A percentile compares a stretch with the other conserved stretches of the same genome.
phyloP scores from a whole-genome alignment of 2,113 vertebrate genomes.

The Toxotes jaculatrix region DNA sequence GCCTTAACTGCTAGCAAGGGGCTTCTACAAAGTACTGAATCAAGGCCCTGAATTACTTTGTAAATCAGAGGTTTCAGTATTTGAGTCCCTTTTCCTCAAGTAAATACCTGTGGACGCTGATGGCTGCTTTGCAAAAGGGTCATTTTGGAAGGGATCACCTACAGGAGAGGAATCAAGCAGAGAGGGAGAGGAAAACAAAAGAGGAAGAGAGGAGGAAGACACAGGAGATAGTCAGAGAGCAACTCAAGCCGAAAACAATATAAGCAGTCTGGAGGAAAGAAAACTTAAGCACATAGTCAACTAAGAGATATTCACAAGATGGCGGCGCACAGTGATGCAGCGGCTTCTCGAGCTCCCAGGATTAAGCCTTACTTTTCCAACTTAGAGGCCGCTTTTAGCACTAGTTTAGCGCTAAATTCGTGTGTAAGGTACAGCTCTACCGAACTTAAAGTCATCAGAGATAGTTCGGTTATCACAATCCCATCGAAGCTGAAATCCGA shows the following conservation, averaged over 20 bases:
- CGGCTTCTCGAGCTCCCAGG: no score
- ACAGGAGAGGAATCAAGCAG: slow-evolving; percentile 45
- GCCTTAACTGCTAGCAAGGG: not conserved
- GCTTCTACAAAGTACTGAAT: not conserved
- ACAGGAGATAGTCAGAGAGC: slow-evolving; percentile 50
- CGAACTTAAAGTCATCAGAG: no score
- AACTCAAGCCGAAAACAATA: slow-evolving; percentile 39
- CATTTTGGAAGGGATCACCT: slow-evolving; percentile 95
- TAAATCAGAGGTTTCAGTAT: not conserved
- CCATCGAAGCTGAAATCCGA: no score
- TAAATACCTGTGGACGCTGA: slow-evolving; percentile 87
- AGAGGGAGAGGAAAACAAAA: slow-evolving; percentile 29
- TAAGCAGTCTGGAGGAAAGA: slow-evolving; percentile 7
- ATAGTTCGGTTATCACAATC: no score
- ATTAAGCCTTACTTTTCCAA: no score
- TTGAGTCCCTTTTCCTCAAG: not conserved
- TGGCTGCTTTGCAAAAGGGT: slow-evolving; percentile 92
- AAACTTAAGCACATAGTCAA: not conserved
- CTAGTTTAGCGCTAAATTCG: no score
- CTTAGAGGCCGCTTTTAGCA: no score
- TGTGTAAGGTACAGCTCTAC: no score
- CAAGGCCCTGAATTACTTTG: not conserved
- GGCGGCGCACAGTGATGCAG: no score
- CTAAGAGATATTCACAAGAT: no score
- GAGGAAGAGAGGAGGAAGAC: slow-evolving; percentile 43